phyloP scores from a whole-genome alignment of 2,888 invertebrate genomes.

The Conus canariensis region DNA sequence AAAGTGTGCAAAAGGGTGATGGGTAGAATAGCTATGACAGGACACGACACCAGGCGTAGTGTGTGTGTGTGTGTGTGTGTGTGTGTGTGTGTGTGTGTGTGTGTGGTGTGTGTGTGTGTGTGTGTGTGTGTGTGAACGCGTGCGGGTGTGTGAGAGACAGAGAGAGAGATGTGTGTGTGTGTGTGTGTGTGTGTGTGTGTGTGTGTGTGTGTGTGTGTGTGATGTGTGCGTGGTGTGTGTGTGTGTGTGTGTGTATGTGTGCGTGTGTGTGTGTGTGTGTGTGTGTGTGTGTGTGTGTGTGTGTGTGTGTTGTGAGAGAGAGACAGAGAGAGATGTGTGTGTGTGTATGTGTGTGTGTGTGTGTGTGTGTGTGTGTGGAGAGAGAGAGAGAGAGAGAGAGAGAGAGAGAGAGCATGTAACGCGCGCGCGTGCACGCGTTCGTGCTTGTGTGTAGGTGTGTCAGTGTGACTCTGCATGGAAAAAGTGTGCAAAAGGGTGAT shows the following conservation, averaged over 20 bases:
- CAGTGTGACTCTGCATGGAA: not conserved
- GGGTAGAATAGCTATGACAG: too few relatives aligned
- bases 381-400: not conserved
- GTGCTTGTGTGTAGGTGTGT: not conserved
- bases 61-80: not conserved
- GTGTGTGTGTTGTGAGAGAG: too few relatives aligned
- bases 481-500: too few relatives aligned
- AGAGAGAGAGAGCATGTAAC: too few relatives aligned
- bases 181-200: not conserved
- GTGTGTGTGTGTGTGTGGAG: too few relatives aligned
- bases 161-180: too few relatives aligned
- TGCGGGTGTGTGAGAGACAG: too few relatives aligned
- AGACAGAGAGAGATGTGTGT: too few relatives aligned
- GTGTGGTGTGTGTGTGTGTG: slow-evolving; percentile 3
- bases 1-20: not conserved
- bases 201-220: not conserved
- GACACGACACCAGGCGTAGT: too few relatives aligned
- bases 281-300: not conserved
- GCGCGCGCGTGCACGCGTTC: not conserved
- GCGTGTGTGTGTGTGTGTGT: not conserved
- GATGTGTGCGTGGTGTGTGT: not conserved
- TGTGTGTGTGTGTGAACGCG: too few relatives aligned
- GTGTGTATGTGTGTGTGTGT: not conserved
- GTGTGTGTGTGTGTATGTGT: slow-evolving; percentile 5
- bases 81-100: slow-evolving; percentile 29